A percentile compares a stretch with the other conserved stretches of the same genome.
Conservation (phyloP, 2,113 vertebrate genomes). For the Seriola aureovittata region DNA sequence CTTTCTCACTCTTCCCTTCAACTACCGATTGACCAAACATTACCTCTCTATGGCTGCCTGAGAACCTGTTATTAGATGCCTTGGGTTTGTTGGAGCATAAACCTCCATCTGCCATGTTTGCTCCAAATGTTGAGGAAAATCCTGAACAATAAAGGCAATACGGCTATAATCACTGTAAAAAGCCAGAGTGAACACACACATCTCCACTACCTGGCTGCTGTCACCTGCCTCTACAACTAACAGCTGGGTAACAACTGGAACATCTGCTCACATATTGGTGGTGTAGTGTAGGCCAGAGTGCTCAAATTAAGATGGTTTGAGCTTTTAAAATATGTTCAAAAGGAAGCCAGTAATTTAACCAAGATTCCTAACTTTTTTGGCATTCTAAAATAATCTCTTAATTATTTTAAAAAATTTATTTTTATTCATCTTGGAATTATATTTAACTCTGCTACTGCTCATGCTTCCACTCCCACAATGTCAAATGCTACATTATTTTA, state of each 20-base stretch:
- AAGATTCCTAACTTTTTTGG: neutral
- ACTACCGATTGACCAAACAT: conserved; percentile 10
- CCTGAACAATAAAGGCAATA: neutral
- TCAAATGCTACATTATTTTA: neutral
- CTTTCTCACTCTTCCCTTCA: conserved; percentile 18
- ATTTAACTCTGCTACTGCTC: neutral
- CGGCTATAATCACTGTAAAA: neutral
- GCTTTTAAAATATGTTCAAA: neutral
- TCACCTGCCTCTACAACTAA: conserved; percentile 8
- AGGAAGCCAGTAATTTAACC: neutral
- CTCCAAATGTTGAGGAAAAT: conserved; percentile 30
- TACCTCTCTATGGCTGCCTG: neutral
- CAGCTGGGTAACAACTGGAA: conserved; percentile 47
- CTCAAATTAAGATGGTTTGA: neutral
- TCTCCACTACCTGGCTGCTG: conserved; percentile 12
- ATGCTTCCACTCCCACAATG: too few relatives aligned
- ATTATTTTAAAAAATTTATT: neutral
- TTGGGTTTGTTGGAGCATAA: conserved; percentile 28
- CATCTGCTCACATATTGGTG: conserved; percentile 38
- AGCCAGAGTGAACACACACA: neutral
- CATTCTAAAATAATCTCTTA: neutral
- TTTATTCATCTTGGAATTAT: neutral
- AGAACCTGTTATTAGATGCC: neutral
- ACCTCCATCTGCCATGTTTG: conserved; percentile 36
- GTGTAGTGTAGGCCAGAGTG: neutral